A percentile compares a stretch with the other conserved stretches of the same genome.
phyloP scores from a whole-genome alignment of 2,113 vertebrate species.

The Chrysochloris asiatica region DNA sequence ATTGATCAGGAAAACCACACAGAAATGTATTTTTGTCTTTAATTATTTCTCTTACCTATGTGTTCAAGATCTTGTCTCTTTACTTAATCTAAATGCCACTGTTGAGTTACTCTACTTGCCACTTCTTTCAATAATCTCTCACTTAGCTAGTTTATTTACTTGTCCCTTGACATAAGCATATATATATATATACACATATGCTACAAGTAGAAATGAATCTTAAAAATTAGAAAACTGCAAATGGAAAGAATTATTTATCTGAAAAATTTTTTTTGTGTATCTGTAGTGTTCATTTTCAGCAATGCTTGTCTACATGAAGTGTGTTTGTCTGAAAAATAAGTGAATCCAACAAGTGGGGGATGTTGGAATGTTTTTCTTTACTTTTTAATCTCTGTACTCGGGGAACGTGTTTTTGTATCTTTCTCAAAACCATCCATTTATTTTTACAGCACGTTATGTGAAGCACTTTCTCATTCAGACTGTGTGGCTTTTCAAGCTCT shows the following conservation, averaged over 20 bases:
- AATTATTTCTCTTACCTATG: background rate
- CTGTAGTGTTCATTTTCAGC: constrained; percentile 16
- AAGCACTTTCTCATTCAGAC: constrained; percentile 82
- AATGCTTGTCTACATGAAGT: background rate
- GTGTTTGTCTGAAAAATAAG: constrained; percentile 13
- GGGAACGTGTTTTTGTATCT: background rate
- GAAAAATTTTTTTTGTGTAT: background rate
- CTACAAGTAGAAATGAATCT: background rate
- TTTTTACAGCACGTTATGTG: constrained; percentile 87
- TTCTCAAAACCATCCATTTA: constrained; percentile 40
- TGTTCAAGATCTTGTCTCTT: background rate
- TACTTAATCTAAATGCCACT: too few species aligned
- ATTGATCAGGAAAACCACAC: background rate
- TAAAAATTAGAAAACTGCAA: constrained; percentile 30
- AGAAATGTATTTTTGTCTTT: background rate
- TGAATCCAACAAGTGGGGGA: background rate
- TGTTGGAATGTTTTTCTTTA: constrained; percentile 31
- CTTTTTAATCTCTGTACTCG: background rate
- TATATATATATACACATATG: too few species aligned
- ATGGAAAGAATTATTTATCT: constrained; percentile 20
- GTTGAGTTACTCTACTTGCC: background rate
- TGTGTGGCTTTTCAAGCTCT: constrained; percentile 88
- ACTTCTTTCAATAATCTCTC: background rate
- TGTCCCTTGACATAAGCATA: background rate
- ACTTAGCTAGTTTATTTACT: background rate